phyloP scores from a whole-genome alignment of 2,113 vertebrate genomes.

The Cygnus atratus region DNA sequence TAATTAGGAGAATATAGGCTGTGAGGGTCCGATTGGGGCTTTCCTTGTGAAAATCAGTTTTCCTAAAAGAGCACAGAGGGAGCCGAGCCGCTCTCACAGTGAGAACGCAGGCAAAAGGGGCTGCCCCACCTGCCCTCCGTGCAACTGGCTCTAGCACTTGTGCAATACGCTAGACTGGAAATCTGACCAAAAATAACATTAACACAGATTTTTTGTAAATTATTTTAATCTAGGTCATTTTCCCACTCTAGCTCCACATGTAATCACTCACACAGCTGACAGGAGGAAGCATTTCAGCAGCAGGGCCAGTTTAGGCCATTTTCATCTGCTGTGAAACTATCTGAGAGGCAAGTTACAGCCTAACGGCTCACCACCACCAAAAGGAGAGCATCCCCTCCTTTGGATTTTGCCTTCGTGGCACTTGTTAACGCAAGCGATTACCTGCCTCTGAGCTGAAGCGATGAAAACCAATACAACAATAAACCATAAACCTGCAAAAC shows the following conservation, averaged over 20 bases:
- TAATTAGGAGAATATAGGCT: neutral
- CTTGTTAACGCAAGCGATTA: accelerated
- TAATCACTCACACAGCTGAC: accelerated
- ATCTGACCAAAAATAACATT: neutral
- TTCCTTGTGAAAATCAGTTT: neutral
- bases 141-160: neutral
- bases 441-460: neutral
- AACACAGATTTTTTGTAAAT: neutral
- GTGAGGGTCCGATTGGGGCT: neutral
- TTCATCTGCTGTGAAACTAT: neutral
- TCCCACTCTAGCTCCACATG: neutral
- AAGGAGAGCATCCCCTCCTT: neutral
- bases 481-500: neutral
- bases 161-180: neutral
- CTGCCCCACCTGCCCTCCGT: neutral
- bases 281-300: neutral
- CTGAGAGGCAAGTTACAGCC: accelerated
- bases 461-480: neutral
- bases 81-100: accelerated
- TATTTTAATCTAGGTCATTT: neutral
- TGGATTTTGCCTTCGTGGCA: neutral
- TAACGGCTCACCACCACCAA: neutral
- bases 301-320: neutral
- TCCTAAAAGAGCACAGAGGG: accelerated
- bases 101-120: neutral